Evolutionary conservation across 2,888 invertebrate species (phyloP), one percentile per base, ranked within the genome.

Genomic region (Drosophila gaucha): DNA sequence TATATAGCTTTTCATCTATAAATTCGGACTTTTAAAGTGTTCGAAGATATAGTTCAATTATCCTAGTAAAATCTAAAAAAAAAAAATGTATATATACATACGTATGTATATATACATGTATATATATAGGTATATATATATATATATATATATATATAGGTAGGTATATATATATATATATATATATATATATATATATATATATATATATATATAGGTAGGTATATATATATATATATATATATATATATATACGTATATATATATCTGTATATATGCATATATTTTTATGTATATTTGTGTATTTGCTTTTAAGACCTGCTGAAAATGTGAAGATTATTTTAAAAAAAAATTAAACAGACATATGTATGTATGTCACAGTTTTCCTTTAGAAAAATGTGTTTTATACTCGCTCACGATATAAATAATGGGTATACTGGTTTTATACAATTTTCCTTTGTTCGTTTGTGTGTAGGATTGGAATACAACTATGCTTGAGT

Each of bases 21-120:
- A 89, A 89, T 89, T 89, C 90, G 89, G 89, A 89, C 89, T 89
- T 89, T 87, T 73, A 72, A 84, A 78, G 80, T 84, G 76, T 80
- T 88, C 83, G 79, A 84, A 88, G 79, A 84, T 88, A 74, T 67
- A 84, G 75, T 71, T 75, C 59, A 74, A 74, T 74, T 74, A 74
- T 76, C 67, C 78, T 74, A 86, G 70, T 76, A 88, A 71, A 80
- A 73, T 78, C 70, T 76, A 78, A 72, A 76, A 82, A 83, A 80
- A 74, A 72, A 74, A 57, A 30, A n/a, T n/a, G 24, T 9, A 24
- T 59, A 55, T 60, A 39, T 56, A 41, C 64, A 55, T 62, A 22
- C 60, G 16, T 58, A 39, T 55, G 20, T 67, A 38, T 65, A 31
- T 55, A 20, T 68, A 35, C 63, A 36, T 52, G 30, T 64, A 33